Percentiles rank a stretch among this genome's conserved stretches.
These are phyloP conservation scores for Syritta pipiens DNA, from an alignment of 2,888 invertebrate genomes.

Conservation along the genomic window DNA sequence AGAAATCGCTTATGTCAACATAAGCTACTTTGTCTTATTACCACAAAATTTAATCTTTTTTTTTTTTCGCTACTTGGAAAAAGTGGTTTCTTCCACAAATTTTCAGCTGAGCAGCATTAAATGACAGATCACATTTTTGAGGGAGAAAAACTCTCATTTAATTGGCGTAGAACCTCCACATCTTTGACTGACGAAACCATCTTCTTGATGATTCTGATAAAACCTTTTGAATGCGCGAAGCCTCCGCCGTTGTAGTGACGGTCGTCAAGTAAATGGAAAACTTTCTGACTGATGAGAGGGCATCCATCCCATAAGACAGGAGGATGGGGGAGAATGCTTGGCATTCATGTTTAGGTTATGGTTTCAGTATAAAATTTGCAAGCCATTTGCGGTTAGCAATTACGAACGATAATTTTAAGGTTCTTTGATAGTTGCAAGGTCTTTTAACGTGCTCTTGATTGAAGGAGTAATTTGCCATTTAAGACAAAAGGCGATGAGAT, in stretches of 20 bases:
- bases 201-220: constrained; percentile 6
- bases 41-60: too few species aligned
- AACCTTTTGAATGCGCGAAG: too few species aligned
- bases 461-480: constrained; percentile 3
- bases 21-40: too few species aligned
- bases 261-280: constrained; percentile 1
- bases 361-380: neutral
- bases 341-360: neutral
- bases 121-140: neutral
- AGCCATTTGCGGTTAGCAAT: constrained; percentile 6
- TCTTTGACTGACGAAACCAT: neutral
- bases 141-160: neutral
- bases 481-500: neutral
- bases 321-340: neutral
- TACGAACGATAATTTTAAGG: neutral
- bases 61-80: too few species aligned
- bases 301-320: too few species aligned
- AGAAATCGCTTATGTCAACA: too few species aligned
- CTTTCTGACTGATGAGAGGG: constrained; percentile 9
- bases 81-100: too few species aligned
- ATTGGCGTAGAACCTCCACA: neutral
- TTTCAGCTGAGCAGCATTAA: neutral
- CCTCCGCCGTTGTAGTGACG: too few species aligned
- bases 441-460: constrained; percentile 24
- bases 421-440: neutral